Evolutionary conservation across 2,113 vertebrate species (phyloP), one percentile per base, ranked within the genome.

Genomic region (Uria lomvia): DNA sequence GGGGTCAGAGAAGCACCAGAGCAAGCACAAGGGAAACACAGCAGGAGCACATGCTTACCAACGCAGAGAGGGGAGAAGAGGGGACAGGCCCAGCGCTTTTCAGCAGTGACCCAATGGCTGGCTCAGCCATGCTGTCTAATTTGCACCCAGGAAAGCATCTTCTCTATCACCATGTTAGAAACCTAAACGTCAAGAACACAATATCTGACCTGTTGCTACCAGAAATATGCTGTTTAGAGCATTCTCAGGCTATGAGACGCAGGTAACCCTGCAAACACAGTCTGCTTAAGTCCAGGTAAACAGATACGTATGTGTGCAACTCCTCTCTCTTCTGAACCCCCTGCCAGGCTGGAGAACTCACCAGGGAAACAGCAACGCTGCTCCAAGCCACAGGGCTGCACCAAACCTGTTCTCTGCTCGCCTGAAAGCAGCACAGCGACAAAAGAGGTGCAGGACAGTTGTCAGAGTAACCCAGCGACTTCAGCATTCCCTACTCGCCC

Each of bases 291-390:
- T 27, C n/a, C 15, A 36, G 70, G 52, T 9, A 50, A 58, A 59
- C 22, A 85, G 45, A 38, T 7, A 10, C 0, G 0, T 3, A 22
- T 0, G 4, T 5, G 24, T 6, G 45, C 38, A 59, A 8, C 38
- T 55, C 36, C 38, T 15, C 38, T 50, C 47, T 52, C 29, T 19
- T 26, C 55, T 29, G 40, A 62, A 24, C 16, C 9, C 66, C 7
- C 21, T 0, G 1, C 13, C 71, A 72, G 45, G 21, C 55, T 43
- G 34, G 0, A 8, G 65, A 45, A 9, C 32, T 50, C 6, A 1
- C 56, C 8, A 9, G 47, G 15, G 40, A 55, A 76, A 40, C 27
- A 15, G 82, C 2, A 1, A 52, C 0, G 1, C 63, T 58, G 55
- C 53, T 73, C 27, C 47, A 2, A 40, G 56, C 26, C 45, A 19